phyloP scores from a whole-genome alignment of 2,888 invertebrate genomes.

The Cantharis flavilabris region DNA sequence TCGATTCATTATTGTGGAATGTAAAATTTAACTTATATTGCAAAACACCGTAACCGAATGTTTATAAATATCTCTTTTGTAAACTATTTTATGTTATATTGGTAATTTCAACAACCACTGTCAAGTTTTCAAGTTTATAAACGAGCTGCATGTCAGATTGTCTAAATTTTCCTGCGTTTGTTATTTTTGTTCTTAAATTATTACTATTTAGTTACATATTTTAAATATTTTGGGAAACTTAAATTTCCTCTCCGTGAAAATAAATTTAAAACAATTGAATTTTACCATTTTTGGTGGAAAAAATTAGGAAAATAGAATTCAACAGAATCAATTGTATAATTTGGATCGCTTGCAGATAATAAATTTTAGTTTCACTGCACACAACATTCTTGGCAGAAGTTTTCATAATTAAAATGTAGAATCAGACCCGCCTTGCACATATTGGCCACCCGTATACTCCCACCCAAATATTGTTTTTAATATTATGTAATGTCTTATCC shows the following conservation, averaged over 20 bases:
- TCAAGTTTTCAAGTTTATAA: slow-evolving; percentile 5
- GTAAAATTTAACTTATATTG: slow-evolving; percentile 6
- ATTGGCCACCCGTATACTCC: too few relatives aligned
- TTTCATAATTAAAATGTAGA: not conserved
- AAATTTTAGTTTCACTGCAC: not conserved
- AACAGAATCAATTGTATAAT: not conserved
- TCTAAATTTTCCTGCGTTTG: not conserved
- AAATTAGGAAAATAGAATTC: not conserved
- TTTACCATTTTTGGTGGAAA: not conserved
- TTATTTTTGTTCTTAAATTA: not conserved
- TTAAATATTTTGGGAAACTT: not conserved
- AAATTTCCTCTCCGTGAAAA: not conserved
- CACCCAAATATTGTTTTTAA: too few relatives aligned
- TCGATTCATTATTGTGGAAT: slow-evolving; percentile 1
- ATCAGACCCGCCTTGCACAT: too few relatives aligned
- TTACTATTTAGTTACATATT: not conserved
- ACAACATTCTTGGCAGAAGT: not conserved
- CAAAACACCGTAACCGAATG: not conserved
- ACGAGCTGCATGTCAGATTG: not conserved
- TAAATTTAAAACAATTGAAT: not conserved
- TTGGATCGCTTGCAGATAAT: not conserved
- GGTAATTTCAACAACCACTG: slow-evolving; percentile 2
- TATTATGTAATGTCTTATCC: too few relatives aligned
- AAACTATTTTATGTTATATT: not conserved
- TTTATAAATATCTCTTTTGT: not conserved